Evolutionary conservation across 2,888 invertebrate species (phyloP).

Genomic region (Monoplex corrugatus): DNA sequence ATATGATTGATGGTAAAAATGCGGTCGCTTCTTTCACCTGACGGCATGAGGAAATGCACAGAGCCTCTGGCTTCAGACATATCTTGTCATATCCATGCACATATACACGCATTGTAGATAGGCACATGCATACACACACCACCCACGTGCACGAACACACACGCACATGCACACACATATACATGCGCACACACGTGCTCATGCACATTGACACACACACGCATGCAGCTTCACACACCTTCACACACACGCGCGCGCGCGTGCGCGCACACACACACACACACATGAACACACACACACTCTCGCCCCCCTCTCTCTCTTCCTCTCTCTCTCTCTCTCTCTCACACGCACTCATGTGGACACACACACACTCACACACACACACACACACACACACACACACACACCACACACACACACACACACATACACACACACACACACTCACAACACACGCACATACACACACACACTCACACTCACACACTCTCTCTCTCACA

Average conservation of each 20-base stretch:
- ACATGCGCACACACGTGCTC: background rate
- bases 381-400: conserved; percentile 16
- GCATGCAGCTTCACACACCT: background rate
- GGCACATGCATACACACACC: background rate
- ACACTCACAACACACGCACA: background rate
- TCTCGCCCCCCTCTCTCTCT: no score
- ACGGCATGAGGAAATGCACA: no score
- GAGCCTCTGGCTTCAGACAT: no score
- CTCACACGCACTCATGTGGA: background rate
- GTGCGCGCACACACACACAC: background rate
- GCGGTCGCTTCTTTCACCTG: no score
- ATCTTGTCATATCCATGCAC: background rate
- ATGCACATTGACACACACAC: background rate
- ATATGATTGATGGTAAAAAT: background rate
- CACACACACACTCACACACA: conserved; percentile 28
- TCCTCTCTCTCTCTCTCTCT: no score
- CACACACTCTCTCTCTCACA: no score
- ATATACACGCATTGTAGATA: background rate
- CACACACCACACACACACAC: background rate
- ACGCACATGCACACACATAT: background rate
- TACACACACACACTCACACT: no score
- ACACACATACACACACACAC: background rate
- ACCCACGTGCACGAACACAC: background rate
- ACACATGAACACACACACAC: background rate
- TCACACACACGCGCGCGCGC: background rate